Evolutionary conservation across 2,797 vertebrate genomes (phyloP), one percentile per base, ranked within the genome.

Genomic region (Acanthurus lineatus): DNA sequence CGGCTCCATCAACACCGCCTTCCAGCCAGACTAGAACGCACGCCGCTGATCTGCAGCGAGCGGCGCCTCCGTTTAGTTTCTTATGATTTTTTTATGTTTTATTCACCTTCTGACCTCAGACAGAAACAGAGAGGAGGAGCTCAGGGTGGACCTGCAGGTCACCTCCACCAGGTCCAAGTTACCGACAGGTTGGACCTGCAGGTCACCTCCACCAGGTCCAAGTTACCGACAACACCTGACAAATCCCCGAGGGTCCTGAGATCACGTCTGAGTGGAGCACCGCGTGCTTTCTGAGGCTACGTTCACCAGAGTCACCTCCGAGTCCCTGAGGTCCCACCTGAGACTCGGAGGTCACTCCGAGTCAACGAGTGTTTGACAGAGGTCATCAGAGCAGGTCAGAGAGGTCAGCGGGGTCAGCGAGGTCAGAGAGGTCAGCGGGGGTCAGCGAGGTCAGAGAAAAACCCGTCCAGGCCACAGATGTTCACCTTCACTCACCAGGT

Each of bases 11-110:
- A 90, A 86, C 82, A 64, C 35, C 0, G 53, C 58, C 62, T 88
- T 90, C 69, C 84, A 81, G 75, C 69, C 67, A 0, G 86, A 90
- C 56, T 89, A 76, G 52, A 69, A 17, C 16, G 4, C 20, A 9
- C 16, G 3, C 28, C 0, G 5, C 52, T 9, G 20, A 66, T 0
- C 45, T 10, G 15, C 5, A 15, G 45, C 2, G 0, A 59, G 60
- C 7, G 22, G 5, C 1, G 6, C 6, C 45, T 15, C 53, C 15
- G 3, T 0, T 47, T 22, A 17, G 38, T 17, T 40, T 22, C 45
- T 20, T 16, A 28, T 32, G 14, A 22, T 45, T 32, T 32, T 40
- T 14, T 22, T 7, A n/a, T 45, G 3, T 64, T 56, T 20, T 14
- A 9, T 35, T 48, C 0, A 14, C 10, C 1, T 11, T 2, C 22